Conservation (phyloP, 2,888 invertebrate species). For the Bombylius major region DNA sequence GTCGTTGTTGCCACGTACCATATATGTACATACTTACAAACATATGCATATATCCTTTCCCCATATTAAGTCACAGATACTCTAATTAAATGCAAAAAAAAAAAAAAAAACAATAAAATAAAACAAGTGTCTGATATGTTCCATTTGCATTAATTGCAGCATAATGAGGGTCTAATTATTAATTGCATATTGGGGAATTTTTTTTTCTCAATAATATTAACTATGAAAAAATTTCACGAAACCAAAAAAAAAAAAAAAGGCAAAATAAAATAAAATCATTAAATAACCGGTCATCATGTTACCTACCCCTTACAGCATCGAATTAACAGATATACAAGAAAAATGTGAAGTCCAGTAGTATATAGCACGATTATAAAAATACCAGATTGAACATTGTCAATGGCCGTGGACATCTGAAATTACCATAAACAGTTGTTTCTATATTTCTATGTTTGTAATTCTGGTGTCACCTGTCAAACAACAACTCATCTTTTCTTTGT, state of each 20-base stretch:
- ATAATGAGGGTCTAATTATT: constrained; percentile 15
- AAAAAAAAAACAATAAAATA: not conserved
- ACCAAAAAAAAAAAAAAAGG: no score
- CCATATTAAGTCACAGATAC: constrained; percentile 8
- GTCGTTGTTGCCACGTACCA: constrained; percentile 11
- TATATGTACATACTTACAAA: not conserved
- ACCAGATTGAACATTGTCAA: constrained; percentile 3
- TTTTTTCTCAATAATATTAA: constrained; percentile 8
- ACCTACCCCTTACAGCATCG: no score
- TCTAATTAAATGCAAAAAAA: constrained; percentile 11
- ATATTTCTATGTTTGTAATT: not conserved
- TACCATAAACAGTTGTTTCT: constrained; percentile 10
- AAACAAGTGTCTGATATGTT: constrained; percentile 7
- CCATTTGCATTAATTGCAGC: constrained; percentile 15
- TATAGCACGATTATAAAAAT: not conserved
- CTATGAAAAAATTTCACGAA: not conserved
- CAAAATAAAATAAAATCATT: no score
- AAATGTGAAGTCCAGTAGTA: no score
- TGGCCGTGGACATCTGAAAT: constrained; percentile 7
- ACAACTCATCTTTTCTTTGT: not conserved
- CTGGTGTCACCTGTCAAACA: not conserved
- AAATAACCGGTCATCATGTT: no score
- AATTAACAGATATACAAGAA: no score
- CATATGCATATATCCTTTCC: not conserved
- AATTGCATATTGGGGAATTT: constrained; percentile 11